These are phyloP conservation scores for Lucilia sericata DNA, from an alignment of 1,140 invertebrate species.

Conservation along the genomic window DNA sequence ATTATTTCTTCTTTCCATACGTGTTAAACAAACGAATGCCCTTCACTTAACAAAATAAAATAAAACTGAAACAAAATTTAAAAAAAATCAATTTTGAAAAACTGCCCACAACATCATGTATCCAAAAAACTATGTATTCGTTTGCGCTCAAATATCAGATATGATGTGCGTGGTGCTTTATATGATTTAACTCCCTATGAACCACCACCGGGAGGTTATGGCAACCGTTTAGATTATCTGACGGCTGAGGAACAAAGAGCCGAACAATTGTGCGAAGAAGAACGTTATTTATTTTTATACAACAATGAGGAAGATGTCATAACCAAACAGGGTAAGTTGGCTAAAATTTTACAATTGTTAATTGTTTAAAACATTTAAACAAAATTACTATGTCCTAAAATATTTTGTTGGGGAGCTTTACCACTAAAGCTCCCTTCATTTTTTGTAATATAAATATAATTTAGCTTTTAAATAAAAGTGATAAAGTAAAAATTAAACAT, in stretches of 20 bases:
- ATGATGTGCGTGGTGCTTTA: slow-evolving; percentile 92
- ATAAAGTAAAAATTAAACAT: neutral
- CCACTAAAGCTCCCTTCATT: neutral
- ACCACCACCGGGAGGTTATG: slow-evolving; percentile 79
- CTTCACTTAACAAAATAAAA: neutral
- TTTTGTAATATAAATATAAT: slow-evolving; percentile 22
- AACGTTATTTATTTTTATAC: slow-evolving; percentile 88
- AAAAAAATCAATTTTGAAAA: neutral
- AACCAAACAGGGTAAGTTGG: slow-evolving; percentile 81
- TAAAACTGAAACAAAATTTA: neutral
- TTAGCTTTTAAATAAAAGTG: slow-evolving; percentile 20
- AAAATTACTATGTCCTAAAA: neutral
- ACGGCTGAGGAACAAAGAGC: slow-evolving; percentile 83
- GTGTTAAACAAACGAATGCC: slow-evolving; percentile 22
- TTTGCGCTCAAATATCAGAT: slow-evolving; percentile 73
- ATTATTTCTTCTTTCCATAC: slow-evolving; percentile 30
- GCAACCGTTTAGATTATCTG: slow-evolving; percentile 76
- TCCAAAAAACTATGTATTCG: no score
- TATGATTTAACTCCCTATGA: slow-evolving; percentile 82
- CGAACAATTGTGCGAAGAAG: slow-evolving; percentile 90
- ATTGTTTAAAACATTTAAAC: neutral
- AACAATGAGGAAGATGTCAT: slow-evolving; percentile 88
- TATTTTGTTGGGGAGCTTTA: neutral
- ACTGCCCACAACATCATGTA: neutral
- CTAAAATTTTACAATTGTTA: neutral